Conservation (phyloP, 2,888 invertebrate genomes). For the Meghimatium bilineatum region DNA sequence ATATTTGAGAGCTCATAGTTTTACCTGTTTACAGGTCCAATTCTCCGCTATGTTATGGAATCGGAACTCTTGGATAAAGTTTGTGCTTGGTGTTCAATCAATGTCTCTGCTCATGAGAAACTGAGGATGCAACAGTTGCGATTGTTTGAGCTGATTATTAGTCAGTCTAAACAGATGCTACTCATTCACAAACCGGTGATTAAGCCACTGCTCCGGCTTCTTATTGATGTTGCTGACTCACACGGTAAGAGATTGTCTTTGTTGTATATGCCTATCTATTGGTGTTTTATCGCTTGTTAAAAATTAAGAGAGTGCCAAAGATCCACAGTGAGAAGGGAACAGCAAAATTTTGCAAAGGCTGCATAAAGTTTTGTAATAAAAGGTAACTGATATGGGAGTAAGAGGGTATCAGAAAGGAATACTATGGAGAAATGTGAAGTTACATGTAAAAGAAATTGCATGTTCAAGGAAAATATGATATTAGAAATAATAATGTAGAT, state of each 20-base stretch:
- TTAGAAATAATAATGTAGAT: too few species aligned
- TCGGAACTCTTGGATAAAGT: slow-evolving; percentile 89
- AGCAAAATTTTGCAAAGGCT: too few species aligned
- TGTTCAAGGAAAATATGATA: too few species aligned
- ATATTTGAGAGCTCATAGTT: not conserved
- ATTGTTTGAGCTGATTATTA: slow-evolving; percentile 89
- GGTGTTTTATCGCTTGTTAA: too few species aligned
- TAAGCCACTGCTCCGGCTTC: slow-evolving; percentile 88
- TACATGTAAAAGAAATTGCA: too few species aligned
- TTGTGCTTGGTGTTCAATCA: slow-evolving; percentile 86
- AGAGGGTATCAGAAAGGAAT: too few species aligned
- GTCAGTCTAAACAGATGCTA: slow-evolving; percentile 87
- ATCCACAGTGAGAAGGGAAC: too few species aligned
- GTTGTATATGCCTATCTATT: too few species aligned
- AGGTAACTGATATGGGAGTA: too few species aligned
- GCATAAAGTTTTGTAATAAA: too few species aligned
- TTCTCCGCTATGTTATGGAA: slow-evolving; percentile 88
- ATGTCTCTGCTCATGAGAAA: slow-evolving; percentile 88
- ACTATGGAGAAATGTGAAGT: too few species aligned
- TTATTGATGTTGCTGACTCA: slow-evolving; percentile 80
- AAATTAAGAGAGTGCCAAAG: too few species aligned
- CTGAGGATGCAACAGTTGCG: slow-evolving; percentile 91
- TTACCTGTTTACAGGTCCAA: slow-evolving; percentile 78
- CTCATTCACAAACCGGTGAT: slow-evolving; percentile 90
- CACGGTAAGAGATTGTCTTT: slow-evolving; percentile 48